phyloP scores from a whole-genome alignment of 1,140 invertebrate species.

The Semibalanus balanoides region DNA sequence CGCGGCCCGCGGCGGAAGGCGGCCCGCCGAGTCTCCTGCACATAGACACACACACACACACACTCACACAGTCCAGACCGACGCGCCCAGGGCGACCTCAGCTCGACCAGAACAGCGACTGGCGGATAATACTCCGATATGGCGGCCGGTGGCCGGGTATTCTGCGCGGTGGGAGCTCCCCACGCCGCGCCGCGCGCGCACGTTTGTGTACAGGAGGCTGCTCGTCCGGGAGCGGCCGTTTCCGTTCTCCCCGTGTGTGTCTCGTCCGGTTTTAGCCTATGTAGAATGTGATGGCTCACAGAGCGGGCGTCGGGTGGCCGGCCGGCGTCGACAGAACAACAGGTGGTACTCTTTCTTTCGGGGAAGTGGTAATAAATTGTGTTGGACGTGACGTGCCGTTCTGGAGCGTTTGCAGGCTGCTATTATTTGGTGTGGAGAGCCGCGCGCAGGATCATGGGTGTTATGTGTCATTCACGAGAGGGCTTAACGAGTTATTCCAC shows the following conservation, averaged over 20 bases:
- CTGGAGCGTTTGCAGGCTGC: not conserved
- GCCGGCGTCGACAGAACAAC: not conserved
- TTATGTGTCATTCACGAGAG: not conserved
- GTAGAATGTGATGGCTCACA: not conserved
- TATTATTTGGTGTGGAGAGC: not conserved
- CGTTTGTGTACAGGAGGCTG: not conserved
- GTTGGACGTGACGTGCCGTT: not conserved
- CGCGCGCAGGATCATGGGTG: not conserved
- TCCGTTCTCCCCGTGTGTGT: not conserved
- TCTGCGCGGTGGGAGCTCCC: not conserved
- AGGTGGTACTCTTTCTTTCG: not conserved
- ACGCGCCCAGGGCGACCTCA: too few species aligned
- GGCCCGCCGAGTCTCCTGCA: too few species aligned
- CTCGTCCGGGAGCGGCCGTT: not conserved
- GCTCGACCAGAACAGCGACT: too few species aligned
- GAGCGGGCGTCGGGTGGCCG: too few species aligned
- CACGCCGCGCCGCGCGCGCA: too few species aligned
- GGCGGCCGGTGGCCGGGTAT: not conserved
- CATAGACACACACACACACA: too few species aligned
- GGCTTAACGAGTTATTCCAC: slow-evolving; percentile 1
- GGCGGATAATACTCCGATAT: not conserved
- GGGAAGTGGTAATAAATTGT: slow-evolving; percentile 2
- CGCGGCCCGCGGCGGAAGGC: too few species aligned
- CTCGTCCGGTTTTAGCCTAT: not conserved
- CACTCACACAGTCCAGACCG: too few species aligned